Conservation (phyloP, 2,113 vertebrate species). For the Lucifuga dentata region DNA sequence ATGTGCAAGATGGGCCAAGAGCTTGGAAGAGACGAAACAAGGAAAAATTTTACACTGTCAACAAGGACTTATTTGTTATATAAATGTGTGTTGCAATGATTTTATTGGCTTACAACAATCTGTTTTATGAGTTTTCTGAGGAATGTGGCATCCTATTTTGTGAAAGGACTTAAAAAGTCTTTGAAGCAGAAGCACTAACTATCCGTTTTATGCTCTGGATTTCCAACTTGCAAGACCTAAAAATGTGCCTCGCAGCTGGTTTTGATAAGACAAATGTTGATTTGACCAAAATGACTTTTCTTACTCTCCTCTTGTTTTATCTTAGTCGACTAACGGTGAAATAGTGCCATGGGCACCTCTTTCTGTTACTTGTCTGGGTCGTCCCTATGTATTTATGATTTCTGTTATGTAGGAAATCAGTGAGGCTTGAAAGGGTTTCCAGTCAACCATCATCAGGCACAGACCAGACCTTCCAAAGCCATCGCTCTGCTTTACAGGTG, state of each 20-base stretch:
- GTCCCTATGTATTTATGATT: slow-evolving; percentile 32
- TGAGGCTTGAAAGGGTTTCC: slow-evolving; percentile 61
- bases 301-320: not conserved
- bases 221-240: not conserved
- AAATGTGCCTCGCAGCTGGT: not conserved
- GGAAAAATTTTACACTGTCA: slow-evolving; percentile 9
- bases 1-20: slow-evolving; percentile 17
- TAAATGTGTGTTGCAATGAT: slow-evolving; percentile 48
- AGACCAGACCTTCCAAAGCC: slow-evolving; percentile 15
- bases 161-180: not conserved
- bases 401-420: slow-evolving; percentile 44
- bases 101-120: slow-evolving; percentile 10
- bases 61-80: slow-evolving; percentile 7
- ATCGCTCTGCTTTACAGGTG: slow-evolving; percentile 52
- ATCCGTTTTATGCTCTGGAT: slow-evolving; percentile 12
- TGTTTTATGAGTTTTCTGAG: slow-evolving; percentile 18
- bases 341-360: not conserved
- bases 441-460: slow-evolving; percentile 64
- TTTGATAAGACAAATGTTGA: not conserved
- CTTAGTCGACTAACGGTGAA: not conserved
- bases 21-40: slow-evolving; percentile 26
- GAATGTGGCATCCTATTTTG: slow-evolving; percentile 14
- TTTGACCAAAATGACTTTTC: slow-evolving; percentile 1
- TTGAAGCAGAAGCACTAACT: not conserved
- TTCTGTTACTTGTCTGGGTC: not conserved